These are phyloP conservation scores for Philaethria dido DNA, from an alignment of 2,888 invertebrate genomes.

Conservation along the genomic window DNA sequence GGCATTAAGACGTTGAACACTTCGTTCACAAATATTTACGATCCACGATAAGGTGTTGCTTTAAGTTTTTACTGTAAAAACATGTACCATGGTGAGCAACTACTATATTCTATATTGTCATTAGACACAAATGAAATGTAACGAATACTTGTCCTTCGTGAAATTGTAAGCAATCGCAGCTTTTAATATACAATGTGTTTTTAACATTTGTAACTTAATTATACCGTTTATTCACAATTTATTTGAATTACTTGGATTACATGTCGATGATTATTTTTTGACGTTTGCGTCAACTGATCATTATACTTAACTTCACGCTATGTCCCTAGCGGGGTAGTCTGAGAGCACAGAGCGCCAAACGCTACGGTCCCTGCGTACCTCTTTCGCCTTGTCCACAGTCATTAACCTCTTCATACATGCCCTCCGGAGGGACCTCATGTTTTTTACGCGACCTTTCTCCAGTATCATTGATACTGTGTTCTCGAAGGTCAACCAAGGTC, in stretches of 20 bases:
- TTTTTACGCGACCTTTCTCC: no score
- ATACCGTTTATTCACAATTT: background rate
- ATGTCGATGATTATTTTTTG: background rate
- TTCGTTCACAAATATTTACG: conserved; percentile 8
- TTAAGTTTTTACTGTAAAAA: background rate
- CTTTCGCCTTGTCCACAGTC: no score
- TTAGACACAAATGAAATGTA: background rate
- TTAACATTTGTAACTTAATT: background rate
- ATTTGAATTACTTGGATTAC: background rate
- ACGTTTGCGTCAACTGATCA: background rate
- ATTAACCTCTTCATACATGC: no score
- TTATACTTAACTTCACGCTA: no score
- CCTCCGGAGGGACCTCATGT: no score
- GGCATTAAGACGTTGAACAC: conserved; percentile 12
- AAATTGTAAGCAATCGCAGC: background rate
- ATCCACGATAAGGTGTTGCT: background rate
- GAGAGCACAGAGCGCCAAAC: no score
- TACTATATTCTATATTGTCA: no score
- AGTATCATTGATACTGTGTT: no score
- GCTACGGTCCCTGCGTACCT: no score
- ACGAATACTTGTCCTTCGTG: background rate
- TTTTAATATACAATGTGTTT: background rate
- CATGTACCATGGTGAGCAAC: no score
- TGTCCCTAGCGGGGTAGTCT: no score
- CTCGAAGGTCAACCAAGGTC: no score